These are phyloP conservation scores for Nemotelus pantherinus DNA, from an alignment of 2,888 invertebrate species.

Conservation along the genomic window DNA sequence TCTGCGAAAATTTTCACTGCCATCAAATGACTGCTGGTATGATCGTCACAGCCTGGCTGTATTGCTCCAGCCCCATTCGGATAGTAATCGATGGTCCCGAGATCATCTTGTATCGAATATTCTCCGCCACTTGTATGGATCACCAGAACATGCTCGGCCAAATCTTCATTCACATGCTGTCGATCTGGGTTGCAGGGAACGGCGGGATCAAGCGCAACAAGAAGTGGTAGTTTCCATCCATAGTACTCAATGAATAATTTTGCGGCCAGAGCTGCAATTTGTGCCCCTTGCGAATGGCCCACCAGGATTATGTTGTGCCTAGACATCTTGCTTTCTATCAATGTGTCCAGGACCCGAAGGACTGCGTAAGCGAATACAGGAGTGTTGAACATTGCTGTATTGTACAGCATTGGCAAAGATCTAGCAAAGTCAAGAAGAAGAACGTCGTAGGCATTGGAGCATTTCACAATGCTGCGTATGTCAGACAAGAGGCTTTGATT, in stretches of 20 bases:
- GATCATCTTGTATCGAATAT: not conserved
- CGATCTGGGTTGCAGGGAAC: conserved; percentile 1
- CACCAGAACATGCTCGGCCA: conserved; percentile 20
- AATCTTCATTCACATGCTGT: conserved; percentile 1
- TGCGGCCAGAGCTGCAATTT: conserved; percentile 30
- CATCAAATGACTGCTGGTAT: not conserved
- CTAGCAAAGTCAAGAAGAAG: conserved; percentile 23
- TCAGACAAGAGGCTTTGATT: not conserved
- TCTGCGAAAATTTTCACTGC: conserved; percentile 25
- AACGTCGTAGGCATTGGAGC: not conserved
- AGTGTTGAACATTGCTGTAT: conserved; percentile 15
- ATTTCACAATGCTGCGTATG: conserved; percentile 12
- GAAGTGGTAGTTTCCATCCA: conserved; percentile 13
- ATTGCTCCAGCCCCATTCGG: conserved; percentile 1
- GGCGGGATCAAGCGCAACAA: conserved; percentile 21
- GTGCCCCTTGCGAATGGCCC: conserved; percentile 36
- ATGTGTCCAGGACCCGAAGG: not conserved
- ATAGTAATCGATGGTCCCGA: conserved; percentile 33
- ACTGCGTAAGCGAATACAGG: conserved; percentile 20
- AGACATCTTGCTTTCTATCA: not conserved
- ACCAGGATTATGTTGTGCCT: conserved; percentile 8
- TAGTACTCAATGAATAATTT: conserved; percentile 15
- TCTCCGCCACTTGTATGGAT: conserved; percentile 3
- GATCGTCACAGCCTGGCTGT: conserved; percentile 30
- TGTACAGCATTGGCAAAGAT: conserved; percentile 1